Evolutionary conservation across 1,140 invertebrate genomes (phyloP).

Genomic region (Plodia interpunctella): DNA sequence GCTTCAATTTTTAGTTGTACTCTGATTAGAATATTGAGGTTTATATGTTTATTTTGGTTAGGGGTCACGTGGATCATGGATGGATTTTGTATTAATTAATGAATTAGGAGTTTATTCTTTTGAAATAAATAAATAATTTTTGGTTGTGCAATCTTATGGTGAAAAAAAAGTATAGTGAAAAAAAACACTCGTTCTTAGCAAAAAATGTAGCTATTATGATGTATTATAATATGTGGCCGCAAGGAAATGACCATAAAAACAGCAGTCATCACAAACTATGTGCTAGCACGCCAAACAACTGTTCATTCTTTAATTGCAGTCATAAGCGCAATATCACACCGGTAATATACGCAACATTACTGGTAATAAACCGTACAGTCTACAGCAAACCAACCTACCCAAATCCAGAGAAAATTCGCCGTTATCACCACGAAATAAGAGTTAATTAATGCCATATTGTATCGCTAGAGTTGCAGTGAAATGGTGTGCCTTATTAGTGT

Average conservation of each 20-base stretch:
- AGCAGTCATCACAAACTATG: background rate
- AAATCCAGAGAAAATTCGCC: too few relatives aligned
- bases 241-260: background rate
- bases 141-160: too few relatives aligned
- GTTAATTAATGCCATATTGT: background rate
- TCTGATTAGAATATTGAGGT: background rate
- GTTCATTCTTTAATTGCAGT: background rate
- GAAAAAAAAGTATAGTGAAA: too few relatives aligned
- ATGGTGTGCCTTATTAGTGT: background rate
- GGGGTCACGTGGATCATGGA: too few relatives aligned
- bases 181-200: background rate
- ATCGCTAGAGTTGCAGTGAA: background rate
- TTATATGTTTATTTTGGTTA: too few relatives aligned
- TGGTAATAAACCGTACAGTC: background rate
- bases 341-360: background rate
- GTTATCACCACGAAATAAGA: too few relatives aligned
- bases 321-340: background rate
- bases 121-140: too few relatives aligned
- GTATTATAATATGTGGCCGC: background rate
- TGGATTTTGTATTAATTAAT: too few relatives aligned
- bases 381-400: too few relatives aligned
- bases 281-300: background rate
- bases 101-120: too few relatives aligned
- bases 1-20: background rate
- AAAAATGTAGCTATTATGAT: background rate